Base-by-base conservation (phyloP, 2,888 invertebrate species). In the Rhimphoctona megacephalus region DNA sequence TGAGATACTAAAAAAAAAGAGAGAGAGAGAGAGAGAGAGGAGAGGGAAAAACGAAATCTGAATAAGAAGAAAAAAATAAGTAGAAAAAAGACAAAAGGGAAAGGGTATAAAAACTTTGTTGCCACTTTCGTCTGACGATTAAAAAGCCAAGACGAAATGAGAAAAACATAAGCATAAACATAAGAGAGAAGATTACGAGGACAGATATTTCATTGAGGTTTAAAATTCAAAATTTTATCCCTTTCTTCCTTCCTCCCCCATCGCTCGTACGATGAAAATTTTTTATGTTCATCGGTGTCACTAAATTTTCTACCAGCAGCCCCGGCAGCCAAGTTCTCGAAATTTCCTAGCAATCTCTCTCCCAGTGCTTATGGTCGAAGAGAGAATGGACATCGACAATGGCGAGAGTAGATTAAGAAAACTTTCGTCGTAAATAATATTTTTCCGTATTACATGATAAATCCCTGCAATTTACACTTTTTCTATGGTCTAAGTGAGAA, bases 211-310 rank as follows among this genome's bases (percentile, higher is more conserved):
- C 81, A 33, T 52, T 30, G 78, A 14, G 81, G 74, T 61, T 57
- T 52, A 49, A 64, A 69, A n/a, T 52, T 81, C 69, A 36, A 74
- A 74, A 33, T 30, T 61, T 43, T 17, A 19, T 49, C 43, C 69
- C 46, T 36, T 52, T 33, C 61, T 30, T 64, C 39, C 33, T 19
- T 11, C 30, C 36, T 36, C 22, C 17, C 43, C 46, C 7, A 72
- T 39, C 36, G 33, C 46, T 33, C 43, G 14, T 11, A 33, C 72
- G 67, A 46, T n/a, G 73, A 70, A 80, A 74, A 54, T 85, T 85
- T 87, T 70, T 86, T 83, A 89, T 69, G 83, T 52, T 76, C 69
- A 80, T 85, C 79, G 79, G 73, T 73, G 67, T 82, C 77, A 85
- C 81, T 85, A 87, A 88, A 87, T 87, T 82, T 81, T 70, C 78